Evolutionary conservation across 2,113 vertebrate species (phyloP).

Genomic region (Lepus americanus): DNA sequence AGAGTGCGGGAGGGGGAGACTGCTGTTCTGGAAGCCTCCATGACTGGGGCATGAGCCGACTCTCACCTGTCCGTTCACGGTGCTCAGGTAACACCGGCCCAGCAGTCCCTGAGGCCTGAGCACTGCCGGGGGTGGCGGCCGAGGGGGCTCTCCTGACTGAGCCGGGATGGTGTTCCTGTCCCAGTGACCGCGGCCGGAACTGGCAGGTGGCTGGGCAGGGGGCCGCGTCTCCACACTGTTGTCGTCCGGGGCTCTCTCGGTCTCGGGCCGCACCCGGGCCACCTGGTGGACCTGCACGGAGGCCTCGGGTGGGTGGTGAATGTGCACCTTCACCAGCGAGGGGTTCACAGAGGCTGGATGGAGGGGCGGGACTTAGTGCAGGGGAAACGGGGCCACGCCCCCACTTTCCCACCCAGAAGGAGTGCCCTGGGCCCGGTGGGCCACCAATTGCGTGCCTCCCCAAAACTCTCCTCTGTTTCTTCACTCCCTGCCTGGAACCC

Average conservation of each 20-base stretch:
- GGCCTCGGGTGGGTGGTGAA: slow-evolving; percentile 96
- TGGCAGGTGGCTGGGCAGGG: slow-evolving; percentile 83
- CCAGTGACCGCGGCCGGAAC: slow-evolving; percentile 69
- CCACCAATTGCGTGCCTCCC: neutral
- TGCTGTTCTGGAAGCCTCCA: neutral
- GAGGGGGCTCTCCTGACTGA: slow-evolving; percentile 63
- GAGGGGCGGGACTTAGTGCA: slow-evolving; percentile 62
- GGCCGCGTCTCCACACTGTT: slow-evolving; percentile 90
- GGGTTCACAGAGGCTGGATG: slow-evolving; percentile 88
- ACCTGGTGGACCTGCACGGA: slow-evolving; percentile 97
- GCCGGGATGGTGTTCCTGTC: slow-evolving; percentile 83
- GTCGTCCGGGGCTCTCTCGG: slow-evolving; percentile 76
- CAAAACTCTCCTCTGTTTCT: neutral
- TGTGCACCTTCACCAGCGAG: slow-evolving; percentile 94
- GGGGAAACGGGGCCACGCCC: neutral
- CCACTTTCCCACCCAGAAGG: neutral
- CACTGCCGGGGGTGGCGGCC: slow-evolving; percentile 66
- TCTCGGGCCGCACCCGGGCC: slow-evolving; percentile 89
- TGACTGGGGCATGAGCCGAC: fast-evolving
- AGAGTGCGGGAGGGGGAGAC: fast-evolving
- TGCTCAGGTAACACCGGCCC: slow-evolving; percentile 94
- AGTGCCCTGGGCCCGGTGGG: neutral
- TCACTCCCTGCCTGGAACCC: neutral
- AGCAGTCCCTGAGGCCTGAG: slow-evolving; percentile 85
- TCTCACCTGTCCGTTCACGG: slow-evolving; percentile 94